Evolutionary conservation across 2,888 invertebrate genomes (phyloP).

Genomic region (Hypselothyrea guttata): DNA sequence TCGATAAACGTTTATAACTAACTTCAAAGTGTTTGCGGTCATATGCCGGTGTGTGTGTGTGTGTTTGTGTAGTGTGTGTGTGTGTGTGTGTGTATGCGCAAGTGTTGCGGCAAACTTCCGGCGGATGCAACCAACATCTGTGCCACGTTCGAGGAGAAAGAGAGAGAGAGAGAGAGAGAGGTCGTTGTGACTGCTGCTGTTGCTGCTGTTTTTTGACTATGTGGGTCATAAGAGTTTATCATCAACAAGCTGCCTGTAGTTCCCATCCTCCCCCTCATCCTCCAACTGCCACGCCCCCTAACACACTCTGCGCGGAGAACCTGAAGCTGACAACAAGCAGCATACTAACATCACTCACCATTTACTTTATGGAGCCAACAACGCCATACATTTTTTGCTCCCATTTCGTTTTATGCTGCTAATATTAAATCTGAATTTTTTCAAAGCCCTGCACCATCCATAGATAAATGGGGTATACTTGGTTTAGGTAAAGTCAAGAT

Average conservation of each 20-base stretch:
- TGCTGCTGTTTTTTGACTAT: constrained; percentile 25
- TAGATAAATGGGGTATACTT: no score
- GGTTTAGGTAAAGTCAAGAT: no score
- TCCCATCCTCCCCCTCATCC: constrained; percentile 68
- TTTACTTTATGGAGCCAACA: constrained; percentile 35
- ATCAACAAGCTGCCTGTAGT: constrained; percentile 76
- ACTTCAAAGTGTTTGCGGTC: constrained; percentile 63
- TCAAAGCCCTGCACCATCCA: no score
- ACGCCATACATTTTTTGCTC: constrained; percentile 22
- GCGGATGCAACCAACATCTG: constrained; percentile 66
- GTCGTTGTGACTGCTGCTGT: constrained; percentile 15
- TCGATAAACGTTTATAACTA: constrained; percentile 76
- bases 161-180: no score
- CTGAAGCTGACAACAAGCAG: neutral
- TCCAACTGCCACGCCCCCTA: constrained; percentile 47
- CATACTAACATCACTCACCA: neutral
- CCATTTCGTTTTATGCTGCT: constrained; percentile 61
- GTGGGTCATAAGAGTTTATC: constrained; percentile 76
- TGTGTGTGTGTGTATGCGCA: constrained; percentile 19
- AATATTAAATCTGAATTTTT: constrained; percentile 68
- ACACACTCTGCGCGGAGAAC: constrained; percentile 33
- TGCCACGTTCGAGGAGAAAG: no score
- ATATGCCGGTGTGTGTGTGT: constrained; percentile 12
- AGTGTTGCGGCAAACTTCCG: constrained; percentile 71
- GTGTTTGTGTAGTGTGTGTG: constrained; percentile 1